These are phyloP conservation scores for Eulemur rubriventer DNA, from an alignment of 2,797 vertebrate genomes.

Conservation along the genomic window DNA sequence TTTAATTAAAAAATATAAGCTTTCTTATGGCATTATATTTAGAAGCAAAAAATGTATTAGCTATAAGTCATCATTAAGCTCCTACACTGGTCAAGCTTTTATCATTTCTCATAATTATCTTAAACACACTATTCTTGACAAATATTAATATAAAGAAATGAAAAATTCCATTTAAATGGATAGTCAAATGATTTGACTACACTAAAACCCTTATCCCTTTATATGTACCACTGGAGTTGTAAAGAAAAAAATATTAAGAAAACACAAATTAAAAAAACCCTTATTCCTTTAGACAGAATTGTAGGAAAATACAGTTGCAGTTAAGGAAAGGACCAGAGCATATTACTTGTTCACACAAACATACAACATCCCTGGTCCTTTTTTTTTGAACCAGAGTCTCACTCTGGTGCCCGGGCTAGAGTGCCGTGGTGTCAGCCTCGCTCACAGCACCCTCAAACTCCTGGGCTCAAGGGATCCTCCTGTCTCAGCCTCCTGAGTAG, in stretches of 20 bases:
- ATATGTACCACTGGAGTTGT: background rate
- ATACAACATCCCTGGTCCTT: too few species aligned
- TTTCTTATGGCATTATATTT: background rate
- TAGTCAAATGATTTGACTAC: background rate
- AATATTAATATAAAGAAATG: background rate
- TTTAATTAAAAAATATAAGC: background rate
- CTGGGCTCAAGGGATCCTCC: too few species aligned
- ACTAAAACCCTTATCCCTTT: background rate
- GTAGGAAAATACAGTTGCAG: background rate
- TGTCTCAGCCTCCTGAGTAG: too few species aligned
- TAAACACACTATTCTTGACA: background rate
- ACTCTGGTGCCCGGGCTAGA: too few species aligned
- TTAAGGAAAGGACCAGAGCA: background rate
- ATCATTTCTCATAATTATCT: background rate
- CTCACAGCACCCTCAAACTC: too few species aligned
- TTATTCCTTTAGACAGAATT: background rate
- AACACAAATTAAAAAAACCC: too few species aligned
- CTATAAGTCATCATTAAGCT: background rate
- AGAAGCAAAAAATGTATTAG: background rate
- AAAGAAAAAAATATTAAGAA: too few species aligned
- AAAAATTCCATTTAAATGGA: background rate
- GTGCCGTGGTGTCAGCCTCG: too few species aligned
- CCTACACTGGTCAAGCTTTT: background rate
- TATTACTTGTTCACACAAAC: background rate
- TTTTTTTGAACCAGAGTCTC: too few species aligned